phyloP scores from a whole-genome alignment of 2,888 invertebrate genomes.

The Macrostomum cliftonense region DNA sequence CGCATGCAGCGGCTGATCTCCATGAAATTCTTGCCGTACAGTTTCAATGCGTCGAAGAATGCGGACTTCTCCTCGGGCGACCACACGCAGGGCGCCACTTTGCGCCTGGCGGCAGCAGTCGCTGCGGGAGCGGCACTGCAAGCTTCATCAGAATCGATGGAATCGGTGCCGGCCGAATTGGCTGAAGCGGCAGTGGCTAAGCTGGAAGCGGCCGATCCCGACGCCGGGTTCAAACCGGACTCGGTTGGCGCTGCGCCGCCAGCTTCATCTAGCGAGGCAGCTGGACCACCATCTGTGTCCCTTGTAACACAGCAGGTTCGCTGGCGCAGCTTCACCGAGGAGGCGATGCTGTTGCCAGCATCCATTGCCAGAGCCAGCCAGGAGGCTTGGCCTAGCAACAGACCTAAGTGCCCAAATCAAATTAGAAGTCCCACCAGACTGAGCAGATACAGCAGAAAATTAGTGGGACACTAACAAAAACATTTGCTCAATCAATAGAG shows the following conservation, averaged over 20 bases:
- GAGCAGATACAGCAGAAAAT: no score
- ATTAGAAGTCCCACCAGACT: no score
- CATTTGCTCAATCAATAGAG: no score
- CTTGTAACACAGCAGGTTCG: no score
- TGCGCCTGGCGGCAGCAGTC: neutral
- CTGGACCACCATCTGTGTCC: no score
- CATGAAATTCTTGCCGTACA: conserved; percentile 9
- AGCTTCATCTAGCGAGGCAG: no score
- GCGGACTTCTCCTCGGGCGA: conserved; percentile 1
- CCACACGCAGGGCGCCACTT: neutral
- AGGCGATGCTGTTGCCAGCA: no score
- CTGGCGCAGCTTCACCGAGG: no score
- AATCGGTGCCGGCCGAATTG: neutral
- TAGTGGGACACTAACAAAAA: no score
- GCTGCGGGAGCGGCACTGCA: neutral
- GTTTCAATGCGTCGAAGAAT: conserved; percentile 1
- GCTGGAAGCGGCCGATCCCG: neutral
- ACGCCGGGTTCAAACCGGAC: neutral
- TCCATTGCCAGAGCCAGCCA: no score
- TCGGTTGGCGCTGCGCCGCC: neutral
- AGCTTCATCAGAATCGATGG: neutral
- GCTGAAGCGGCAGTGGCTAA: neutral
- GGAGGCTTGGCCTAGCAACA: no score
- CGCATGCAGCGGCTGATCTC: conserved; percentile 9
- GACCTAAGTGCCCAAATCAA: no score